Percentiles rank a stretch among this genome's conserved stretches.
Evolutionary conservation across 2,113 vertebrate genomes (phyloP).

Genomic region (Notarius quadriscutis): DNA sequence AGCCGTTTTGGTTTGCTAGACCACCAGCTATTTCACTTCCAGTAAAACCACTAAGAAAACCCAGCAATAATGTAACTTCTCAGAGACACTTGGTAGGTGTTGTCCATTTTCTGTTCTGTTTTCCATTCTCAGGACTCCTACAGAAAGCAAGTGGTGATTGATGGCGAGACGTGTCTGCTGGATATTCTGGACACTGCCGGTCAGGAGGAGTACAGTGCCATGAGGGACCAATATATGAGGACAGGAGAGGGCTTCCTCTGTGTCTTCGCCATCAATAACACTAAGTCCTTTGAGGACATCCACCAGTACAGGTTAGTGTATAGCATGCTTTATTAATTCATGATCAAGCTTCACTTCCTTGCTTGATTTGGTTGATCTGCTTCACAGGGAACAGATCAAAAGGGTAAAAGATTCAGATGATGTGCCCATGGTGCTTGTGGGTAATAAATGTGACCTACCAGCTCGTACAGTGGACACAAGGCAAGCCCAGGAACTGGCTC

Average conservation of each 20-base stretch:
- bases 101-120: not conserved
- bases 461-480: conserved; percentile 91
- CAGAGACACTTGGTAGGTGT: not conserved
- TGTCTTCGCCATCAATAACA: conserved; percentile 97
- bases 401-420: conserved; percentile 97
- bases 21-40: too few species aligned
- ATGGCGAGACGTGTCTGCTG: conserved; percentile 94
- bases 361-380: conserved; percentile 3
- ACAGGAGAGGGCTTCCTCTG: conserved; percentile 97
- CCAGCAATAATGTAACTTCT: not conserved
- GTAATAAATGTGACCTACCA: conserved; percentile 96
- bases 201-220: conserved; percentile 98
- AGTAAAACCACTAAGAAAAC: too few species aligned
- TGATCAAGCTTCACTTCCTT: not conserved
- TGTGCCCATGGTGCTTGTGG: conserved; percentile 97
- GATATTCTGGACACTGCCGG: conserved; percentile 97
- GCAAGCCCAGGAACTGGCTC: conserved; percentile 95
- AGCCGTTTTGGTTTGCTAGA: too few species aligned
- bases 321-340: not conserved
- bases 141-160: conserved; percentile 97
- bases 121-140: conserved; percentile 88
- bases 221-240: conserved; percentile 99
- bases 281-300: conserved; percentile 97
- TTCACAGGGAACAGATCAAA: conserved; percentile 88
- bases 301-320: conserved; percentile 90